Conservation (phyloP, 1,140 invertebrate genomes). For the Latrodectus geometricus region DNA sequence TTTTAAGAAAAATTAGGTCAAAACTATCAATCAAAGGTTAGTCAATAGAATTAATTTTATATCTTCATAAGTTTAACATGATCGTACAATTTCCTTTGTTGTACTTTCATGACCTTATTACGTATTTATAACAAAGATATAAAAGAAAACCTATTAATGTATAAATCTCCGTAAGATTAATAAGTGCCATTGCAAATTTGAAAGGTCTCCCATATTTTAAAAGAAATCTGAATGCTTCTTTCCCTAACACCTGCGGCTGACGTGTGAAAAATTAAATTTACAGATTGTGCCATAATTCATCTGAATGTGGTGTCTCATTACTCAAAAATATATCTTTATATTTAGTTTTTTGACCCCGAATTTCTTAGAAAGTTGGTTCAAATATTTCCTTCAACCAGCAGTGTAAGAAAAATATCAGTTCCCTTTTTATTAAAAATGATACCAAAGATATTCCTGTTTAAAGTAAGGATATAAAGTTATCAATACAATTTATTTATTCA, state of each 20-base stretch:
- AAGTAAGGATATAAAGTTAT: too few relatives aligned
- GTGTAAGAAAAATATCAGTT: too few relatives aligned
- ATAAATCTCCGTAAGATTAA: conserved; percentile 56
- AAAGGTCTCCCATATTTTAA: conserved; percentile 48
- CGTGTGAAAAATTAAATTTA: conserved; percentile 61
- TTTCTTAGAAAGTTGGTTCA: background rate
- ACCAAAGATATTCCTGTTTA: too few relatives aligned
- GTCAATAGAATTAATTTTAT: too few relatives aligned
- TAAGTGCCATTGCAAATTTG: conserved; percentile 36
- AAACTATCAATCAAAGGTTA: too few relatives aligned
- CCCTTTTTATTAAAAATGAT: too few relatives aligned
- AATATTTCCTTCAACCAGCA: background rate
- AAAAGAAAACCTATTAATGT: conserved; percentile 6
- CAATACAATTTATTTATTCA: too few relatives aligned
- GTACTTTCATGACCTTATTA: too few relatives aligned
- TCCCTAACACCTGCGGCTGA: conserved; percentile 56
- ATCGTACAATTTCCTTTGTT: too few relatives aligned
- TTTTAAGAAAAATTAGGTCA: too few relatives aligned
- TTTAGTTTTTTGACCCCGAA: background rate
- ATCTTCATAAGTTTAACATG: too few relatives aligned
- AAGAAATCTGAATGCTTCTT: conserved; percentile 38
- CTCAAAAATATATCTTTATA: conserved; percentile 41
- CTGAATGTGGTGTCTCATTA: conserved; percentile 48
- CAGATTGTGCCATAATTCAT: conserved; percentile 57
- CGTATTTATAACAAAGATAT: background rate